Conservation (phyloP, 2,113 vertebrate genomes). For the Pelobates fuscus region DNA sequence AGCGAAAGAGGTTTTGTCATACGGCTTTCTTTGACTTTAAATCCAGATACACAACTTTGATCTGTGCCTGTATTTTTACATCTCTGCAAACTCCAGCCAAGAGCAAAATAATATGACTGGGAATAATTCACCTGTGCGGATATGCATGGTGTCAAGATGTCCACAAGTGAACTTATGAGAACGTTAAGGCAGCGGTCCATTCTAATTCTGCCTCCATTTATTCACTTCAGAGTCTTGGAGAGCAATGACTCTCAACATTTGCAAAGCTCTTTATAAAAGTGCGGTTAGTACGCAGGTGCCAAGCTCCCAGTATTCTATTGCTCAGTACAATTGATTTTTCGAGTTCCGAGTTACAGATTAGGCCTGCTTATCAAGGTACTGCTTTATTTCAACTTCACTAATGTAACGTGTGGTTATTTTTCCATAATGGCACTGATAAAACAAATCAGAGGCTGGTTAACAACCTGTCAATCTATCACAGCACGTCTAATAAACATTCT, state of each 20-base stretch:
- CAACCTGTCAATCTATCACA: too few relatives aligned
- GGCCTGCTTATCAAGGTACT: too few relatives aligned
- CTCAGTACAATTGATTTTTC: too few relatives aligned
- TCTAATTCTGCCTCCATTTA: slow-evolving; percentile 4
- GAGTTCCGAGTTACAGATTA: too few relatives aligned
- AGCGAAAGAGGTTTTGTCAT: slow-evolving; percentile 14
- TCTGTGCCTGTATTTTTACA: slow-evolving; percentile 3
- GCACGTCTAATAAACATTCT: too few relatives aligned
- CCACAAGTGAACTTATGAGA: slow-evolving; percentile 6
- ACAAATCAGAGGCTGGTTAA: too few relatives aligned
- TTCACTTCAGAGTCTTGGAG: slow-evolving; percentile 1
- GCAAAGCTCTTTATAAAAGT: background rate
- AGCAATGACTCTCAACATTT: slow-evolving; percentile 6
- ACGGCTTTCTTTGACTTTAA: slow-evolving; percentile 8
- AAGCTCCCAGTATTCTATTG: too few relatives aligned
- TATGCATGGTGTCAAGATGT: slow-evolving; percentile 9
- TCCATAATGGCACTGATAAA: too few relatives aligned
- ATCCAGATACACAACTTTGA: slow-evolving; percentile 5
- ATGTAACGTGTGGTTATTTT: too few relatives aligned
- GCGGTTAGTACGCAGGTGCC: too few relatives aligned
- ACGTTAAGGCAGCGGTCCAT: background rate
- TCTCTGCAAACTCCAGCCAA: background rate
- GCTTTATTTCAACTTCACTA: too few relatives aligned
- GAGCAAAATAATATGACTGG: background rate
- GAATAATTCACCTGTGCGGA: slow-evolving; percentile 7